Conservation (phyloP, 2,797 vertebrate species). For the Micrastur ruficollis region DNA sequence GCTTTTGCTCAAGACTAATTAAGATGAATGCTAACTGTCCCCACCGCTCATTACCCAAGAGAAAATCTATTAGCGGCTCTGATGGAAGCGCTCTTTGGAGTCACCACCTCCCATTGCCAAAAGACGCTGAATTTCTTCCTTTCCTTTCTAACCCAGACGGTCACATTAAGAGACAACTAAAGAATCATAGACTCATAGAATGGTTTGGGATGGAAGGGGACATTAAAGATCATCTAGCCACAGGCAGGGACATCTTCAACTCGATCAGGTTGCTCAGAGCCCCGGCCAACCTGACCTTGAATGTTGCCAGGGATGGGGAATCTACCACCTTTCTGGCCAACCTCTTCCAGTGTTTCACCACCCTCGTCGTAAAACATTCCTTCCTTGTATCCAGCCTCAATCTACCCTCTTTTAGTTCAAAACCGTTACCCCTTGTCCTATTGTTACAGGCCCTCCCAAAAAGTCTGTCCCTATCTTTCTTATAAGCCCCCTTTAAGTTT, state of each 20-base stretch:
- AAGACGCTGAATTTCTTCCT: background rate
- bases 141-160: background rate
- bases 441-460: too few relatives aligned
- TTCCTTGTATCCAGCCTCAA: too few relatives aligned
- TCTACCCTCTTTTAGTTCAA: too few relatives aligned
- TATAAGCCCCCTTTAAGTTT: too few relatives aligned
- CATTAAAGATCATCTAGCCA: fast-evolving
- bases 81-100: background rate
- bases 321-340: background rate
- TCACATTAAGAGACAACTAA: fast-evolving
- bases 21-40: constrained; percentile 53
- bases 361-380: too few relatives aligned
- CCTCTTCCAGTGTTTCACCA: background rate
- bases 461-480: too few relatives aligned
- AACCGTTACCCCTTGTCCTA: too few relatives aligned
- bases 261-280: background rate
- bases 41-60: background rate
- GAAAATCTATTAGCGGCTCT: background rate
- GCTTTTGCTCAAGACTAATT: background rate
- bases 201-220: background rate
- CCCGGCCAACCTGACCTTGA: background rate
- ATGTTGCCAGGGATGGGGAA: background rate
- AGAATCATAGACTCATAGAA: background rate
- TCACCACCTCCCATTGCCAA: background rate
- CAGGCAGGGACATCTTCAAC: background rate